These are phyloP conservation scores for Melikaiella ostensackeni DNA, from an alignment of 2,888 invertebrate genomes.

Conservation along the genomic window DNA sequence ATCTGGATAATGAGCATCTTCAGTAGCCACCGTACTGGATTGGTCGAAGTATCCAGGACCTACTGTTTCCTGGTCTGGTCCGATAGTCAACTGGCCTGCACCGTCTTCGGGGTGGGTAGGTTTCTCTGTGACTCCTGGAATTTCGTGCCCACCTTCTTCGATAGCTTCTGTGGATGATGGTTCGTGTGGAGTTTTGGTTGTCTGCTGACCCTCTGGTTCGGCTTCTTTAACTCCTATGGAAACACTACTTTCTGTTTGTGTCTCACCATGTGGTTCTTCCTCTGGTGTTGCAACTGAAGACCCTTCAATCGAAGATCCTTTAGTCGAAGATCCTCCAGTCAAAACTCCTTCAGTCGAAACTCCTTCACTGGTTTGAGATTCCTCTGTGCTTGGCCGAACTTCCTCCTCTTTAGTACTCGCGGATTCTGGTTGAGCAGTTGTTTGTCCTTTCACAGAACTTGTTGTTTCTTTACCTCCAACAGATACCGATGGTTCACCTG, in stretches of 20 bases:
- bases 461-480: slow-evolving; percentile 4
- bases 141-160: slow-evolving; percentile 44
- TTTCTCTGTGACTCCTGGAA: slow-evolving; percentile 55
- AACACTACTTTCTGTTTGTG: slow-evolving; percentile 31
- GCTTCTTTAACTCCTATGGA: slow-evolving; percentile 42
- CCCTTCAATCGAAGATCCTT: slow-evolving; percentile 21
- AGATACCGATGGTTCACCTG: background rate
- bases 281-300: slow-evolving; percentile 25
- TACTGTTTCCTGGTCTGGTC: slow-evolving; percentile 57
- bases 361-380: slow-evolving; percentile 38
- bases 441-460: slow-evolving; percentile 18
- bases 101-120: slow-evolving; percentile 55
- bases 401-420: slow-evolving; percentile 39
- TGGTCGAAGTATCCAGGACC: slow-evolving; percentile 53
- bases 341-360: slow-evolving; percentile 39
- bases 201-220: slow-evolving; percentile 29
- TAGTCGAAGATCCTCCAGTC: slow-evolving; percentile 4
- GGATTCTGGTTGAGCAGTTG: slow-evolving; percentile 19
- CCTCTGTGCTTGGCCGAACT: slow-evolving; percentile 43
- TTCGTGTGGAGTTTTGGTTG: slow-evolving; percentile 46
- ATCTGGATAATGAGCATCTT: slow-evolving; percentile 66
- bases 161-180: slow-evolving; percentile 44
- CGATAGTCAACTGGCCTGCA: slow-evolving; percentile 59
- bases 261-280: slow-evolving; percentile 17
- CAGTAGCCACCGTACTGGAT: slow-evolving; percentile 33